Evolutionary conservation across 1,140 invertebrate genomes (phyloP), one percentile per base, ranked within the genome.

Genomic region (Heliothis subflexa): DNA sequence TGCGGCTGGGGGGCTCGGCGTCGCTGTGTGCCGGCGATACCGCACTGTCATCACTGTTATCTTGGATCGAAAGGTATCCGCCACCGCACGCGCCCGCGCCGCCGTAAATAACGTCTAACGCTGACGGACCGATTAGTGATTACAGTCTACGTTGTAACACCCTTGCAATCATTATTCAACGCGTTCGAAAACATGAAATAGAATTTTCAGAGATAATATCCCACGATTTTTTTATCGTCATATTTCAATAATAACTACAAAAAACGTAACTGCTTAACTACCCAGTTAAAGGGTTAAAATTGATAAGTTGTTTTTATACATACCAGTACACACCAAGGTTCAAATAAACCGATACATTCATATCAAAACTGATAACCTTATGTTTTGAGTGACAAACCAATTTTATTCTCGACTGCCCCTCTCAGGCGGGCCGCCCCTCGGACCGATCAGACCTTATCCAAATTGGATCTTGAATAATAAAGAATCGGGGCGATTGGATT

Each of bases 391-490:
- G 93, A 94, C 93, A 94, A 94, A 93, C 92, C 92, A 94, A 94
- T 94, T 94, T 94, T 93, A 94, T 94, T 93, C 91, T 91, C 89
- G 89, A 89, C 88, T 93, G 91, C 89, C 92, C 91, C 89, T 86
- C 88, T 81, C 83, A 75, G 80, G 80, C 78, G 80, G 78, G 81
- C 82, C 81, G 71, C 85, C 83, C 79, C 80, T 79, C 91, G 90
- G 90, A 90, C 94, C 92, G 92, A 93, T 94, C 93, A 93, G 91
- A 89, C 94, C 93, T 95, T 95, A 95, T 95, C 94, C 94, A 95
- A 95, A 95, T 95, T 95, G 94, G 93, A 95, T 95, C 94, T 95
- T 95, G 94, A 95, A 95, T 95, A 95, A 95, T 95, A 95, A 95
- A 95, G 94, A 95, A 95, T 95, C 94, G 91, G 93, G 91, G 92